Conservation (phyloP, 2,888 invertebrate genomes). For the Embidobia sp. region DNA sequence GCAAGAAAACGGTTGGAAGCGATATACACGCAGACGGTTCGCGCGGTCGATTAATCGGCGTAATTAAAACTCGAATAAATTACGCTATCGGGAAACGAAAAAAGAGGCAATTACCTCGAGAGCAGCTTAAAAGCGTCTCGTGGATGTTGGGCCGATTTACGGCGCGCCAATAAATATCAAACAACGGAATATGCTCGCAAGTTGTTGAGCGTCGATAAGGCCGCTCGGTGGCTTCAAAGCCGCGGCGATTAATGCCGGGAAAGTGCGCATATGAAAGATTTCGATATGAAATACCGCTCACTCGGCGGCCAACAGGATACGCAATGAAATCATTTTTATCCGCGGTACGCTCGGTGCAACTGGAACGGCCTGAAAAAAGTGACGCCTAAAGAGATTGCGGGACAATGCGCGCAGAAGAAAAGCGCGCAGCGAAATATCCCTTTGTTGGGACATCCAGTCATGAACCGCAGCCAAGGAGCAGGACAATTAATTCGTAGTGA, state of each 20-base stretch:
- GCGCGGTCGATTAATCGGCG: background rate
- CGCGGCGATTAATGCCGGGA: slow-evolving; percentile 57
- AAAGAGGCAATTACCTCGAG: slow-evolving; percentile 1
- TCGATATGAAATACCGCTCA: slow-evolving; percentile 61
- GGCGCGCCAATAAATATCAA: slow-evolving; percentile 44
- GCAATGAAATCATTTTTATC: slow-evolving; percentile 58
- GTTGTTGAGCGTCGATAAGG: slow-evolving; percentile 36
- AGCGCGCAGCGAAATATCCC: too few relatives aligned
- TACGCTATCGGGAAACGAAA: background rate
- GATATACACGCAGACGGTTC: background rate
- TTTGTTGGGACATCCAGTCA: slow-evolving; percentile 10
- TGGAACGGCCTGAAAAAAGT: slow-evolving; percentile 42
- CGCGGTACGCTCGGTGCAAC: slow-evolving; percentile 35
- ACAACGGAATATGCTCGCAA: slow-evolving; percentile 50
- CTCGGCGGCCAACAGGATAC: slow-evolving; percentile 52
- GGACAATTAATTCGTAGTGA: slow-evolving; percentile 32
- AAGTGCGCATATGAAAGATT: slow-evolving; percentile 56
- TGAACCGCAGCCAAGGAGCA: slow-evolving; percentile 4
- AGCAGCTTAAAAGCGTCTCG: slow-evolving; percentile 17
- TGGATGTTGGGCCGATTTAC: slow-evolving; percentile 35
- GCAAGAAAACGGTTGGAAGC: background rate
- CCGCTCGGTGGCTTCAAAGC: slow-evolving; percentile 38
- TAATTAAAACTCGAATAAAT: background rate
- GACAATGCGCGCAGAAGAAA: slow-evolving; percentile 37
- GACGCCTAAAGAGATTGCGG: slow-evolving; percentile 19